Percentiles rank a stretch among this genome's conserved stretches.
Evolutionary conservation across 2,113 vertebrate genomes (phyloP).

Genomic region (Cavia aperea): DNA sequence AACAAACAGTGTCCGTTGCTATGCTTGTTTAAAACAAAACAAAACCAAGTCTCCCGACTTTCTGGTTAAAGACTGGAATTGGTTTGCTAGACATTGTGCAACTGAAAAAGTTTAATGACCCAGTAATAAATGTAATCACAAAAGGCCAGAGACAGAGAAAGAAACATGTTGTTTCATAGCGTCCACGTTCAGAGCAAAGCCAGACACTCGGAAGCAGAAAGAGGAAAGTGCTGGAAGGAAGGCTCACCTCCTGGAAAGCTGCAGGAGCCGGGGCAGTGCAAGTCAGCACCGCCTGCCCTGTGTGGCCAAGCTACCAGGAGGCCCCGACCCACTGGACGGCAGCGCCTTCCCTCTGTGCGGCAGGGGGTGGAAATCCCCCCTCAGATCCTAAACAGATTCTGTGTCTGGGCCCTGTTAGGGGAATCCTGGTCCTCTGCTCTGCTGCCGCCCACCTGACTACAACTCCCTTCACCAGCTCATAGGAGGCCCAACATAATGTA

Average conservation of each 20-base stretch:
- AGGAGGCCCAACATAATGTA: not conserved
- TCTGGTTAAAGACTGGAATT: not conserved
- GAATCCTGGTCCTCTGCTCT: not conserved
- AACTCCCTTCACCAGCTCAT: too few species aligned
- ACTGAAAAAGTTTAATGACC: not conserved
- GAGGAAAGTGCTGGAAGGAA: not conserved
- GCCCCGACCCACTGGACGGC: fast-evolving
- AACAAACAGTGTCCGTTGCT: not conserved
- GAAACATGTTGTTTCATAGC: fast-evolving
- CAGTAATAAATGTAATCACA: not conserved
- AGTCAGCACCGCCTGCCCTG: not conserved
- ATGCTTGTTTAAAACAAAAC: not conserved
- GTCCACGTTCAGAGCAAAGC: not conserved
- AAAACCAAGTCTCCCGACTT: not conserved
- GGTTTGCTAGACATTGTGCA: not conserved
- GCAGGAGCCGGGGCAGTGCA: fast-evolving
- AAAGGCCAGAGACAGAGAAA: not conserved
- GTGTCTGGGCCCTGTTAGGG: not conserved
- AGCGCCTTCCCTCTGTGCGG: fast-evolving
- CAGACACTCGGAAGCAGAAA: fast-evolving
- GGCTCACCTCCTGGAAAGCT: not conserved
- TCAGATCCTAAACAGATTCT: too few species aligned
- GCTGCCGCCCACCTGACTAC: too few species aligned
- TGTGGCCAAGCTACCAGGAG: fast-evolving
- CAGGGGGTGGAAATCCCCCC: not conserved